Evolutionary conservation across 2,797 vertebrate species (phyloP), one percentile per base, ranked within the genome.

Genomic region (Cyprinodon diabolis): DNA sequence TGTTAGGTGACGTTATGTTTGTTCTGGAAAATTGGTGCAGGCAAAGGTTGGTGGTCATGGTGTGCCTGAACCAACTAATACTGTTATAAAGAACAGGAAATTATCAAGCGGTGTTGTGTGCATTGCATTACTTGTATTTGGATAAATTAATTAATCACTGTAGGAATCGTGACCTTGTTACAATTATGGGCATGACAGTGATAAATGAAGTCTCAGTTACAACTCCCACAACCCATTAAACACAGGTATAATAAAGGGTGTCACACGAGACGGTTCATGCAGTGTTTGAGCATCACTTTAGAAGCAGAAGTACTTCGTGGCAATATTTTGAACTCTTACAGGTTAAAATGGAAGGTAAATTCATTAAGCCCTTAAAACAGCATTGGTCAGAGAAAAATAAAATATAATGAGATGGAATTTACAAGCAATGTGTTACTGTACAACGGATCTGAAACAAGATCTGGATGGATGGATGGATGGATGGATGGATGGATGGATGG

Each of bases 21-120:
- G 87, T 88, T 90, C 86, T 90, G 75, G 84, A 87, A 90, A 89
- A 92, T 89, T 88, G 80, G 81, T 78, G 86, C 74, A 82, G 89
- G 88, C 90, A 77, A 85, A 83, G 82, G 74, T 85, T 89, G 58
- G 72, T 66, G 82, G 82, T 86, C 74, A 70, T 75, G 80, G 68
- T 81, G 73, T 56, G 62, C 60, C 52, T 74, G 78, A 67, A 75
- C 30, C 68, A 76, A 69, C 35, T 87, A 88, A 88, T 79, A 75
- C 74, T 71, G 68, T 88, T 84, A 79, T 23, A 81, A 74, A 74
- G 68, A 74, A 76, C 63, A 58, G 55, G 19, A 40, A 78, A 66
- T 69, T 78, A 85, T 82, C 72, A 30, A 54, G 68, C 71, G 55
- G 49, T 55, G 37, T 54, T 57, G 52, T 74, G 37, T 69, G 78